Conservation (phyloP, 1,140 invertebrate genomes). For the Caenorhabditis briggsae region DNA sequence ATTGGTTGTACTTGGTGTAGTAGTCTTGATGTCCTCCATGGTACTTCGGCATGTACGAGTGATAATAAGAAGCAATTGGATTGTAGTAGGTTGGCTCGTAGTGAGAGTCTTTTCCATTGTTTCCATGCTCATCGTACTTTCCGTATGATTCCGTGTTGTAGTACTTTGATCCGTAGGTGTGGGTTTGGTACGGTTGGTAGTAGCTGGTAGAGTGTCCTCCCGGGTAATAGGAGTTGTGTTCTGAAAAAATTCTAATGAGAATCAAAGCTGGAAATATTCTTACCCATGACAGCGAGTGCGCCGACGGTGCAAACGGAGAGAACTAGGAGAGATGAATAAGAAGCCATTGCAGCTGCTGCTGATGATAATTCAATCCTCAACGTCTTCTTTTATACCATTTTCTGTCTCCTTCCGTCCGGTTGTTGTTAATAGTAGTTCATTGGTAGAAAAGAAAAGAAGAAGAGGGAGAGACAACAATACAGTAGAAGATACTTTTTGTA, state of each 20-base stretch:
- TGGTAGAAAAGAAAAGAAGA: neutral
- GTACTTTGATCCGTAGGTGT: constrained; percentile 42
- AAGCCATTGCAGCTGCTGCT: constrained; percentile 6
- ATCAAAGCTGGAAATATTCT: neutral
- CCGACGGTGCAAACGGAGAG: constrained; percentile 27
- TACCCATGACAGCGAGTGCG: constrained; percentile 35
- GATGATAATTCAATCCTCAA: neutral
- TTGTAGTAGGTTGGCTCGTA: constrained; percentile 38
- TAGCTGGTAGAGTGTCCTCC: constrained; percentile 40
- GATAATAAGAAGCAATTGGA: constrained; percentile 52
- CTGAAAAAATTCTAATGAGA: neutral
- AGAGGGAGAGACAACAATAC: constrained; percentile 29
- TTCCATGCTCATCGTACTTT: constrained; percentile 51
- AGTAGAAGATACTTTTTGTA: constrained; percentile 23
- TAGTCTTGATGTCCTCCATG: constrained; percentile 46
- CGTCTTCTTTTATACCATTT: constrained; percentile 30
- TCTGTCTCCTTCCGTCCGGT: constrained; percentile 4
- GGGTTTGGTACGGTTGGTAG: constrained; percentile 29
- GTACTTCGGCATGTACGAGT: constrained; percentile 45
- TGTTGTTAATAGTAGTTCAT: constrained; percentile 54
- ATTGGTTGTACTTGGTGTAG: constrained; percentile 55
- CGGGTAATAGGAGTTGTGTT: constrained; percentile 43
- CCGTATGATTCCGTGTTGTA: constrained; percentile 46
- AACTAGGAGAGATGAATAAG: constrained; percentile 20
- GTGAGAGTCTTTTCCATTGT: constrained; percentile 29